A percentile compares a stretch with the other conserved stretches of the same genome.
These are phyloP conservation scores for Caenorhabditis angaria DNA, from an alignment of 2,888 invertebrate species.

Conservation along the genomic window DNA sequence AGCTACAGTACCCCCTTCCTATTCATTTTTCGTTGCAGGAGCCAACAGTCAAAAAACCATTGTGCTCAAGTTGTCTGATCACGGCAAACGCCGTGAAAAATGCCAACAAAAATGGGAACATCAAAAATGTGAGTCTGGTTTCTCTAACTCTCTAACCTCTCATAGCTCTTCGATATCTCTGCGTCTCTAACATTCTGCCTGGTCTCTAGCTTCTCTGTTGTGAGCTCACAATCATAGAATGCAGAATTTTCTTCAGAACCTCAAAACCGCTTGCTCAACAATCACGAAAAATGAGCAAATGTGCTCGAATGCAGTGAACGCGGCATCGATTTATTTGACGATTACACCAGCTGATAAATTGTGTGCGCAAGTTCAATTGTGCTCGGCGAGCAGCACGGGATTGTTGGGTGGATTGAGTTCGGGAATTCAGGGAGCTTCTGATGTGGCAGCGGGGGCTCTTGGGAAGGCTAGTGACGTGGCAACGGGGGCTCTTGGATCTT, in stretches of 20 bases:
- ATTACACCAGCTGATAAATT: slow-evolving; percentile 24
- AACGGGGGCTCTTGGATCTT: too few relatives aligned
- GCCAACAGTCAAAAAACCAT: slow-evolving; percentile 13
- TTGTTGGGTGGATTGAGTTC: too few relatives aligned
- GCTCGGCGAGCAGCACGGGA: too few relatives aligned
- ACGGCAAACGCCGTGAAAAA: slow-evolving; percentile 19
- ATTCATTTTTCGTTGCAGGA: background rate
- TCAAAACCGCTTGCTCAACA: slow-evolving; percentile 24
- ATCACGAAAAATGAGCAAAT: slow-evolving; percentile 23
- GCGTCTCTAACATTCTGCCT: too few relatives aligned
- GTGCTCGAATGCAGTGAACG: slow-evolving; percentile 26
- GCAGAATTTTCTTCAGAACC: slow-evolving; percentile 15
- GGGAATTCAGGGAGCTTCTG: too few relatives aligned
- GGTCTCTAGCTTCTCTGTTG: too few relatives aligned
- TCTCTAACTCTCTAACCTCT: too few relatives aligned
- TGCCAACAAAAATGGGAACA: slow-evolving; percentile 20
- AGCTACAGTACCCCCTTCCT: too few relatives aligned
- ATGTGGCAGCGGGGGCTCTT: too few relatives aligned
- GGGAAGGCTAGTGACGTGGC: too few relatives aligned
- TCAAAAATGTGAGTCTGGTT: slow-evolving; percentile 21
- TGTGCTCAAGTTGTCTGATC: slow-evolving; percentile 24
- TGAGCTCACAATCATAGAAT: too few relatives aligned
- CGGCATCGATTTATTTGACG: slow-evolving; percentile 23
- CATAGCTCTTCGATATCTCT: too few relatives aligned
- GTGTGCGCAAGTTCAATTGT: slow-evolving; percentile 20